Percentiles rank a stretch among this genome's conserved stretches.
These are phyloP conservation scores for Manis pentadactyla DNA, from an alignment of 2,797 vertebrate species.

Conservation along the genomic window DNA sequence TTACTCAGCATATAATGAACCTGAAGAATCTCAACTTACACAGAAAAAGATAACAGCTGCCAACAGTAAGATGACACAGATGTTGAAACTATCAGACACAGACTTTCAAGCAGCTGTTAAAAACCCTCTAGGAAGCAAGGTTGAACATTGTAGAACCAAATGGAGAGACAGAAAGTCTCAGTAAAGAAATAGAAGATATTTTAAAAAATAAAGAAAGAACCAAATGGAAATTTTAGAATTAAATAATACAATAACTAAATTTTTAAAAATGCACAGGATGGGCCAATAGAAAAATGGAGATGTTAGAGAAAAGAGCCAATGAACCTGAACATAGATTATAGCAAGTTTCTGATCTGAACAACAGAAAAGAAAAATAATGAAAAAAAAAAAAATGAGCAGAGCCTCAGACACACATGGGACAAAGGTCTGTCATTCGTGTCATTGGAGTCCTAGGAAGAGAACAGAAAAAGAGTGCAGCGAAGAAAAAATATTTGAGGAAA, in stretches of 20 bases:
- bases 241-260: neutral
- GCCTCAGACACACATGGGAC: neutral
- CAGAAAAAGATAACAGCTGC: neutral
- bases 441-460: neutral
- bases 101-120: neutral
- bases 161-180: neutral
- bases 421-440: neutral
- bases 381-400: neutral
- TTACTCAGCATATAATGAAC: neutral
- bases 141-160: neutral
- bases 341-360: neutral
- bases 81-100: neutral
- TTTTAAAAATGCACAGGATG: neutral
- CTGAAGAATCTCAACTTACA: neutral
- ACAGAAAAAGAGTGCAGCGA: neutral
- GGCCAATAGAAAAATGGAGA: neutral
- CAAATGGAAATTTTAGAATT: slow-evolving; percentile 8
- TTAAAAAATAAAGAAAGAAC: neutral
- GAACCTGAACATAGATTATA: neutral
- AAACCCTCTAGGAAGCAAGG: neutral
- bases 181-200: neutral
- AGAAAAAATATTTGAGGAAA: neutral
- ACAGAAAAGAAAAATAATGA: neutral
- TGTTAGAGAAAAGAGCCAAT: neutral
- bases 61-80: neutral